Percentiles rank a stretch among this genome's conserved stretches.
Conservation (phyloP, 2,888 invertebrate species). For the Macrophya alboannulata region DNA sequence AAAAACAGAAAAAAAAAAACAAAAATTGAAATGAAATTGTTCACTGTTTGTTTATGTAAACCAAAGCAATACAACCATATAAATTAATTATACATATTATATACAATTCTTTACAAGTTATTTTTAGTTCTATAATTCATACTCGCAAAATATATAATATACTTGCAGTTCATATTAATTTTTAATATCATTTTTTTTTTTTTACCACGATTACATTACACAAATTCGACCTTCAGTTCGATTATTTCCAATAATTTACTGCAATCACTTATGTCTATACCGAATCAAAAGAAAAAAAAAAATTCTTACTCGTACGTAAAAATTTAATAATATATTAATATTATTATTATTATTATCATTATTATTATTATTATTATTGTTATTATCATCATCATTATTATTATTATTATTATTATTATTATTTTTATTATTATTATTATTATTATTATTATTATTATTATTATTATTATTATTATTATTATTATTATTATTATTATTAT, state of each 20-base stretch:
- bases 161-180: background rate
- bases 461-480: background rate
- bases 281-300: background rate
- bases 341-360: background rate
- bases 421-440: background rate
- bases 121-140: constrained; percentile 58
- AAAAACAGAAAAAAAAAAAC: constrained; percentile 51
- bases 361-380: background rate
- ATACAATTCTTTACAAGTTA: constrained; percentile 61
- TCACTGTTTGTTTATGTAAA: constrained; percentile 68
- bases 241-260: background rate
- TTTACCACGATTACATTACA: background rate
- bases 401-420: background rate
- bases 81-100: constrained; percentile 65
- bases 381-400: background rate
- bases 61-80: constrained; percentile 74
- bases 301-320: too few relatives aligned
- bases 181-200: background rate
- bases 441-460: background rate
- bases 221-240: background rate
- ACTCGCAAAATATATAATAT: background rate
- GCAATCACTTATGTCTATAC: background rate
- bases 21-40: constrained; percentile 64
- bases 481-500: background rate
- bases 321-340: too few relatives aligned